Evolutionary conservation across 2,797 vertebrate species (phyloP), one percentile per base, ranked within the genome.

Genomic region (Chaunax sp.): DNA sequence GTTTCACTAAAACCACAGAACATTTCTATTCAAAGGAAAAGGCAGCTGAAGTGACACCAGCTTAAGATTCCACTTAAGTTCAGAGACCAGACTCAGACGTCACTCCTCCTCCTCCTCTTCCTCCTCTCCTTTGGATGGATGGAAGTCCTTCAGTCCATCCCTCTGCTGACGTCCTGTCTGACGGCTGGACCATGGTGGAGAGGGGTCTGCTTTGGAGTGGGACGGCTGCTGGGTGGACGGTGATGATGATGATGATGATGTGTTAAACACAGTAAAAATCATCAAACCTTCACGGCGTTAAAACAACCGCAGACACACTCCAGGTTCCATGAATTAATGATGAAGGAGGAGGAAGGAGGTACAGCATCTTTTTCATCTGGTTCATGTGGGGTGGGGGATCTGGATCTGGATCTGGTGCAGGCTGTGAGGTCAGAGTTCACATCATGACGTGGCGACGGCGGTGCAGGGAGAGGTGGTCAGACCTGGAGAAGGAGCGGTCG

Each of bases 401-500:
- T 18, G 49, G 46, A n/a, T 16, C 2, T 7, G 33, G 35, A 41
- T 15, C 15, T 2, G 26, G 8, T 49, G 51, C 16, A 15, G 13
- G 52, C 13, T 23, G 60, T 10, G 46, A 1, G 16, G 44, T 54
- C 23, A 59, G 14, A 69, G 76, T 88, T 98, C 94, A 98, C 97
- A 97, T 97, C 95, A 97, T 97, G 85, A 98, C 94, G 69, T 98
- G 97, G 78, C 97, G 95, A 59, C 97, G 93, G 89, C 96, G 96
- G 86, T 98, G 97, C 69, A 99, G 94, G 23, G 97, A 97, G 53
- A 99, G 93, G 90, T 98, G 97, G 90, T 99, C 97, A 1, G 97
- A 98, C 75, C 97, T 95, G 41, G 97, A 99, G 93, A 99, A 99
- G 92, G 96, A 96, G 89, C 96, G 96, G 91, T 97, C 97, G 26